A percentile compares a stretch with the other conserved stretches of the same genome.
Conservation (phyloP, 2,113 vertebrate species). For the Ivindomyrus marchei region DNA sequence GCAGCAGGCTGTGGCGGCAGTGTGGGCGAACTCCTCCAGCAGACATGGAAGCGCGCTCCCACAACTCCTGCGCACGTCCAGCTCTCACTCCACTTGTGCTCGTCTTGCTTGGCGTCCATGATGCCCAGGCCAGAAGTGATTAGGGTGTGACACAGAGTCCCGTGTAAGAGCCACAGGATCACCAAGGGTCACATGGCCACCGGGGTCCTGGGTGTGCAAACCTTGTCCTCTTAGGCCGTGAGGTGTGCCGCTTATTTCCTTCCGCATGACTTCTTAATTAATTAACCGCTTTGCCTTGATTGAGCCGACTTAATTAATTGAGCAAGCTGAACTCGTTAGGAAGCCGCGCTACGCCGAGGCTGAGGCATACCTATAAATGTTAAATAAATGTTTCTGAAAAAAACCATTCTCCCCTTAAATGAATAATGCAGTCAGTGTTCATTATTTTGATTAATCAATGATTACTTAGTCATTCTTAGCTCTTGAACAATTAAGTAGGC, state of each 20-base stretch:
- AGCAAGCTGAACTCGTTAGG: neutral
- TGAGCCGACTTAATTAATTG: neutral
- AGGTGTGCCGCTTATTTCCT: neutral
- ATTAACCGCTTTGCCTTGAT: neutral
- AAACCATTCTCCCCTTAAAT: neutral
- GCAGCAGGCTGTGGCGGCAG: neutral
- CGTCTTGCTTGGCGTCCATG: neutral
- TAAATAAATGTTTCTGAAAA: neutral
- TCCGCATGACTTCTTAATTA: neutral
- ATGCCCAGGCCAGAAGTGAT: neutral
- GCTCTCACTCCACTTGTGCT: neutral
- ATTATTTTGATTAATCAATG: slow-evolving; percentile 11
- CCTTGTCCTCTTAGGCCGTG: neutral
- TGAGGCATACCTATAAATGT: slow-evolving; percentile 9
- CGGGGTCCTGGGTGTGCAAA: neutral
- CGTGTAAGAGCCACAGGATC: neutral
- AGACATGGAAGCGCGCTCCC: neutral
- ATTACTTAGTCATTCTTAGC: slow-evolving; percentile 10
- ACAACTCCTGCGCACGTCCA: neutral
- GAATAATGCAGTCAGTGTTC: slow-evolving; percentile 4
- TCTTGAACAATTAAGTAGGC: slow-evolving; percentile 7
- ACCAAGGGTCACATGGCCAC: neutral
- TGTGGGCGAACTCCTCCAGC: neutral
- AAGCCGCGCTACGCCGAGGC: neutral
- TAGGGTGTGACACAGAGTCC: neutral